Base-by-base conservation (phyloP, 2,797 vertebrate genomes). In the Spheniscus humboldti region DNA sequence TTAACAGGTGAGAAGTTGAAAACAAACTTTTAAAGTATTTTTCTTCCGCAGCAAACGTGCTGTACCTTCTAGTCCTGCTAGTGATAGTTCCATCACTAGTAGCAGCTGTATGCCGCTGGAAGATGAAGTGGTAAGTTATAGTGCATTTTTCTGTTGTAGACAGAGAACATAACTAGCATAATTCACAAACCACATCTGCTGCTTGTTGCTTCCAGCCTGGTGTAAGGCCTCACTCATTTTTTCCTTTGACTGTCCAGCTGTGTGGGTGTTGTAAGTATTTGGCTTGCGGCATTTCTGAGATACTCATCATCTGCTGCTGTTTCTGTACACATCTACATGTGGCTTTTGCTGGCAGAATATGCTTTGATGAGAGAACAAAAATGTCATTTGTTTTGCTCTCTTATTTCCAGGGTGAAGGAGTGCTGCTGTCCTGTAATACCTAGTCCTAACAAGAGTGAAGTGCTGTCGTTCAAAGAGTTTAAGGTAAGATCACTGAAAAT, bases 351-450 rank as follows among this genome's bases (percentile, higher is more conserved):
- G 37, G 7, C 31, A 57, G 25, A 81, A 9, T 48, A 18, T 63
- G 19, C 48, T 83, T 80, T 78, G 33, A 24, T 91, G 72, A 68
- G 35, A 68, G 30, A 73, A 72, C 10, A 88, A 52, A 78, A 50
- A 25, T 0, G 1, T n/a, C 2, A 52, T 47, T 76, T 76, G 41
- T 73, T 93, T 73, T 84, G 8, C 31, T 62, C 1, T 89, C 20
- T 43, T 68, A 62, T 80, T 95, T 78, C 41, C 59, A 98, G 98
- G 96, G 41, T 98, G 67, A 97, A 97, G 48, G 97, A 98, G 15
- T 96, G 73, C 6, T 98, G 97, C 77, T 98, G 95, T 50, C 98
- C 98, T 66, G 84, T 97, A 72, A 97, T 98, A 86, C 98, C 98
- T 31, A 97, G 96, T 81, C 98, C 98, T 45, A 97, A 94, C 30